Evolutionary conservation across 1,140 invertebrate genomes (phyloP), one percentile per base, ranked within the genome.

Genomic region (Drosophila sucinea): DNA sequence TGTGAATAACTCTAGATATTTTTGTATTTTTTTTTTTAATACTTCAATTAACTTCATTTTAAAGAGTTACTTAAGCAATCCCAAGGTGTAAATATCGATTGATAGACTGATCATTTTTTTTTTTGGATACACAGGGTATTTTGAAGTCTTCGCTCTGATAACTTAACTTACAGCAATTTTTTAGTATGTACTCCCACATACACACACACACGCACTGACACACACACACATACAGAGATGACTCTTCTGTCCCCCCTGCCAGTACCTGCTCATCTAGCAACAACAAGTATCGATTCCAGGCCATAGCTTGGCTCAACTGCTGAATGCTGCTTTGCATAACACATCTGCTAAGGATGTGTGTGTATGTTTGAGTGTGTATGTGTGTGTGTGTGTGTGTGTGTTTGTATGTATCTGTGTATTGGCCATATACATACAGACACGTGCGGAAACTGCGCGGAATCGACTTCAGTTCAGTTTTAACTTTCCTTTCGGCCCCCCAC

Each of bases 261-360:
- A 58, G 25, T 29, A 23, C 7, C 55, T 44, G 38, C 30, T 68
- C 44, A 27, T 47, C 66, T 57, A 76, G 67, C 72, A 63, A 76
- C 79, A 87, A 83, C 84, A 83, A 83, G 83, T 86, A 86, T 86
- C 68, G 83, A 86, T 86, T 86, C 56, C 70, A 76, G 76, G 65
- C 73, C 72, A 83, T 72, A 64, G 61, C 70, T 80, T 40, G 70
- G 38, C 35, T 74, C 68, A 72, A 65, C 81, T 77, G 67, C 32
- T 54, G 57, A 41, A 41, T 51, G 76, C 83, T 86, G 79, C 82
- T 86, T 86, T 86, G 83, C 83, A 86, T 86, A 86, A 86, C 83
- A 58, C 67, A 58, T 35, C 56, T 35, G 67, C 56, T 41, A 73
- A 77, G 73, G 73, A 75, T 73, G 35, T 61, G 17, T 29, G 32